Evolutionary conservation across 1,140 invertebrate species (phyloP).

Genomic region (Temnothorax nylanderi): DNA sequence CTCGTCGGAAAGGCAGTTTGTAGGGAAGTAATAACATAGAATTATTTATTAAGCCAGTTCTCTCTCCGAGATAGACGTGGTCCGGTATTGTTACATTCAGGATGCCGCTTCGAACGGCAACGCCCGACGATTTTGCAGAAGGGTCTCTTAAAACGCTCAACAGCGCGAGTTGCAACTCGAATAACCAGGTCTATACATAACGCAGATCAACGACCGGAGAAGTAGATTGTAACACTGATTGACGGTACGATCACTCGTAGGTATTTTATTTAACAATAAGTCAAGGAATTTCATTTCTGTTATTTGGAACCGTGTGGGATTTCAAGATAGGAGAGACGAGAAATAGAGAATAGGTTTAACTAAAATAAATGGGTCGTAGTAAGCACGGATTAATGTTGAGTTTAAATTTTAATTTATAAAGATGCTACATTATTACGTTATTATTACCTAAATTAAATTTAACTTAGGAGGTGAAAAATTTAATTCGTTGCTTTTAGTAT

Average conservation of each 20-base stretch:
- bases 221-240: neutral
- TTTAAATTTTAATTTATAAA: constrained; percentile 21
- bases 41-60: constrained; percentile 11
- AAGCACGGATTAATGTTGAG: neutral
- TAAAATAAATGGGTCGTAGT: neutral
- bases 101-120: neutral
- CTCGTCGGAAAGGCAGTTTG: neutral
- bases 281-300: constrained; percentile 14
- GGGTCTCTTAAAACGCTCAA: neutral
- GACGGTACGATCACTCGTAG: neutral
- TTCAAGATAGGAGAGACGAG: neutral
- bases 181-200: neutral
- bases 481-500: neutral
- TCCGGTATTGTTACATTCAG: neutral
- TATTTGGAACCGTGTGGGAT: neutral
- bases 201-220: neutral
- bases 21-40: neutral
- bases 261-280: neutral
- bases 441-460: constrained; percentile 4
- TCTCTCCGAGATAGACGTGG: neutral
- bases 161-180: neutral
- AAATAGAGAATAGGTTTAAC: neutral
- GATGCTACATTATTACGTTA: neutral
- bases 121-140: neutral
- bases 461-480: neutral